These are phyloP conservation scores for Oreotrochilus melanogaster DNA, from an alignment of 2,113 vertebrate genomes.

Conservation along the genomic window DNA sequence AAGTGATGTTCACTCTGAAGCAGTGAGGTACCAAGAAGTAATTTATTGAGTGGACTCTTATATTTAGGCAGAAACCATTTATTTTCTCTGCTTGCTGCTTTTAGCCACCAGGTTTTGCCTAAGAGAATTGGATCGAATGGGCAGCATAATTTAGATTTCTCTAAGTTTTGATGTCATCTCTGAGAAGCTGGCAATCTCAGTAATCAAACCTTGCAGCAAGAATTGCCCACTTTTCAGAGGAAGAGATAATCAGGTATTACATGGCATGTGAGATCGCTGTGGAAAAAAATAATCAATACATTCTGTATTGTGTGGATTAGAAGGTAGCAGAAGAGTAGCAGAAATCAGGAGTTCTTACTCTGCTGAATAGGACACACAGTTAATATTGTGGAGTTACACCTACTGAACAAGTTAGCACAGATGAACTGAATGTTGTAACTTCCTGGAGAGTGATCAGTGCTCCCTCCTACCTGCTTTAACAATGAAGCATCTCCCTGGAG, in stretches of 20 bases:
- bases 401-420: neutral
- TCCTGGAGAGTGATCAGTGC: neutral
- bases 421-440: neutral
- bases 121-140: neutral
- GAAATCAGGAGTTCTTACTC: neutral
- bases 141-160: neutral
- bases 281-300: neutral
- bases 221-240: neutral
- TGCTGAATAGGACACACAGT: neutral
- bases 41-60: neutral
- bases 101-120: neutral
- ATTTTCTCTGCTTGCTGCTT: neutral
- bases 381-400: neutral
- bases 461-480: neutral
- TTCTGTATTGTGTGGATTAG: neutral
- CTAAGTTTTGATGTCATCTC: neutral
- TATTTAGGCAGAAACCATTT: neutral
- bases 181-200: neutral
- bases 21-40: neutral
- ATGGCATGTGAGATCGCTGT: rapidly evolving
- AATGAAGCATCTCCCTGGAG: neutral
- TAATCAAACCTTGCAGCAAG: neutral
- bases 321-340: neutral
- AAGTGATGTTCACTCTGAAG: neutral
- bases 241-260: neutral